Percentiles rank a stretch among this genome's conserved stretches.
These are phyloP conservation scores for Drosophila novamexicana DNA, from an alignment of 1,140 invertebrate species.

Conservation along the genomic window DNA sequence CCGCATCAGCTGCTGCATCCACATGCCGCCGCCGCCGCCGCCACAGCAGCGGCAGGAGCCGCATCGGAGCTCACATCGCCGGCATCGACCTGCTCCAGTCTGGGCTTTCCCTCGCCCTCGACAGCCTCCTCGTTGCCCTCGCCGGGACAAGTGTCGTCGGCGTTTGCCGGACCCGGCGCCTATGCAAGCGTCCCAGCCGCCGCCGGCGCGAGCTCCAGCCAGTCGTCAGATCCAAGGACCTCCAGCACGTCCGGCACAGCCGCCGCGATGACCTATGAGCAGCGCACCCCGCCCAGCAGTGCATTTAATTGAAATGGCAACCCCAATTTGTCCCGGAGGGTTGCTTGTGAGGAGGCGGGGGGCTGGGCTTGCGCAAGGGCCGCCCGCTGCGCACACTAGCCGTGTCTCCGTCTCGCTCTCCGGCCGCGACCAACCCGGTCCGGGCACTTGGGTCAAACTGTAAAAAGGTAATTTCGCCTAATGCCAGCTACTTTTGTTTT, in stretches of 20 bases:
- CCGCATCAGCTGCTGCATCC: conserved; percentile 50
- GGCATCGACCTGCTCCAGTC: conserved; percentile 68
- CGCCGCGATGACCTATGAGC: conserved; percentile 73
- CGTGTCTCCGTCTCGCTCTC: conserved; percentile 2
- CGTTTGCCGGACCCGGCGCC: conserved; percentile 66
- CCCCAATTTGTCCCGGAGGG: conserved; percentile 65
- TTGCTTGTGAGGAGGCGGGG: background rate
- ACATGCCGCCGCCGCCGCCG: conserved; percentile 24
- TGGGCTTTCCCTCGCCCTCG: conserved; percentile 76
- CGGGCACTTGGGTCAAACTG: conserved; percentile 3
- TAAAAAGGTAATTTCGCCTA: conserved; percentile 70
- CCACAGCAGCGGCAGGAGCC: conserved; percentile 14
- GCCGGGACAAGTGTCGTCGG: conserved; percentile 80
- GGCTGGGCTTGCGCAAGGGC: conserved; percentile 56
- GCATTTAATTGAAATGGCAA: conserved; percentile 80
- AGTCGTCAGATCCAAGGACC: conserved; percentile 2
- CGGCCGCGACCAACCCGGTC: background rate
- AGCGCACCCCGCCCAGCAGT: conserved; percentile 76
- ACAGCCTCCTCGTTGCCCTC: conserved; percentile 77
- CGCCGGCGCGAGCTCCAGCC: conserved; percentile 16
- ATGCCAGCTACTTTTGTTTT: conserved; percentile 71
- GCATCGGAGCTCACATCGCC: conserved; percentile 54
- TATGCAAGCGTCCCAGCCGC: conserved; percentile 17
- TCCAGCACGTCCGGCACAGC: conserved; percentile 30
- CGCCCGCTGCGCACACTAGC: conserved; percentile 60